Evolutionary conservation across 2,797 vertebrate species (phyloP).

Genomic region (Tenualosa ilisha): DNA sequence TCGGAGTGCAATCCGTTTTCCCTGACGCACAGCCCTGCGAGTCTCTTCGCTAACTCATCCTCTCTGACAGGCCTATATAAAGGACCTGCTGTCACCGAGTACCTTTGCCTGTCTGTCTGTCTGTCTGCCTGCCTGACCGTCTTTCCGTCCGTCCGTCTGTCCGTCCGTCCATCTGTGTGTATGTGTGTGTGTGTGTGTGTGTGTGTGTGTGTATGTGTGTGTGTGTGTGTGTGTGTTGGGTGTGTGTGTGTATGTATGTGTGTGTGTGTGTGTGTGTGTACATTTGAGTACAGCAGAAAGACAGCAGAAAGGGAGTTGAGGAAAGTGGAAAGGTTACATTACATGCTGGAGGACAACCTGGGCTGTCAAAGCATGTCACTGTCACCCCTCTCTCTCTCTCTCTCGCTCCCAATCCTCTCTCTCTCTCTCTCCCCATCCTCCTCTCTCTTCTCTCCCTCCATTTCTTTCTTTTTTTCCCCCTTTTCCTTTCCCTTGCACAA

Average conservation of each 20-base stretch:
- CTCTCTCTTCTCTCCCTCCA: neutral
- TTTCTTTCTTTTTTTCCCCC: neutral
- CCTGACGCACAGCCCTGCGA: slow-evolving; percentile 39
- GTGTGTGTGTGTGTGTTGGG: too few species aligned
- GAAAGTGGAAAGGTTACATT: neutral
- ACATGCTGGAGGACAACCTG: neutral
- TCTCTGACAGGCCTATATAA: slow-evolving; percentile 46
- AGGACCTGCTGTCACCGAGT: slow-evolving; percentile 9
- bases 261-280: slow-evolving; percentile 12
- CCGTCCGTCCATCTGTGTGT: slow-evolving; percentile 1
- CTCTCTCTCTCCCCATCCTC: neutral
- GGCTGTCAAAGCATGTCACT: neutral
- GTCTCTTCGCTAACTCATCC: slow-evolving; percentile 43
- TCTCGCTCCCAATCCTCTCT: neutral
- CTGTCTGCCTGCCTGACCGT: slow-evolving; percentile 10
- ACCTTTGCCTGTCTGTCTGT: slow-evolving; percentile 10
- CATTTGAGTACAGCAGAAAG: too few species aligned
- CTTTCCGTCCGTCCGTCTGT: neutral
- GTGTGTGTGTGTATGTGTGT: neutral
- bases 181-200: slow-evolving; percentile 15
- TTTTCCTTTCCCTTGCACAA: too few species aligned
- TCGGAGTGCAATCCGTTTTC: slow-evolving; percentile 41
- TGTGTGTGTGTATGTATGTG: neutral
- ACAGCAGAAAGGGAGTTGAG: neutral
- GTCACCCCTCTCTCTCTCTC: too few species aligned